phyloP scores from a whole-genome alignment of 23 tunicate genomes.

The Trididemnum nubilum region DNA sequence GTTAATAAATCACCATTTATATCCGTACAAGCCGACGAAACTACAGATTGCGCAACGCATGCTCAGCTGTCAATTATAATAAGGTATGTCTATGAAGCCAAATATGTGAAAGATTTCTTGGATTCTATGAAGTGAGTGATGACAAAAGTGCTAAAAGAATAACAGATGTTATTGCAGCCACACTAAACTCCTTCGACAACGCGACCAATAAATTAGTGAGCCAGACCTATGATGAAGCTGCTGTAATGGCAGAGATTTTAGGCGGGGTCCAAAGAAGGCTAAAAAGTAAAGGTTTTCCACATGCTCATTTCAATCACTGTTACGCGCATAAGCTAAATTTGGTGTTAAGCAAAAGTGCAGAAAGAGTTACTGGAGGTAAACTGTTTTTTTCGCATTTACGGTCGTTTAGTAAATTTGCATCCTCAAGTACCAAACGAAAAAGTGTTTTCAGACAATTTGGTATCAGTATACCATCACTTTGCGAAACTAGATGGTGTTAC shows the following conservation, averaged over 20 bases:
- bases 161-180: no score
- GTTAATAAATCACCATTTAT: constrained; percentile 6
- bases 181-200: no score
- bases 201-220: no score
- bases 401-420: constrained; percentile 13
- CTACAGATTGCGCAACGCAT: constrained; percentile 22
- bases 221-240: background rate
- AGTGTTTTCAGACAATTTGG: constrained; percentile 2
- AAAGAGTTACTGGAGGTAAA: constrained; percentile 8
- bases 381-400: constrained; percentile 21
- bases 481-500: constrained; percentile 14
- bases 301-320: constrained; percentile 14
- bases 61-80: constrained; percentile 15
- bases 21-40: background rate
- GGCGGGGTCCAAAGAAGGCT: no score
- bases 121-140: no score
- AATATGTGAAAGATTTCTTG: background rate
- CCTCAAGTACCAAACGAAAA: constrained; percentile 16
- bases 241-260: constrained; percentile 14
- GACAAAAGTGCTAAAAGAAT: no score
- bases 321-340: constrained; percentile 15
- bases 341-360: constrained; percentile 21
- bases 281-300: no score
- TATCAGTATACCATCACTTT: constrained; percentile 8
- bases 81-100: constrained; percentile 13